Conservation (phyloP, 2,797 vertebrate species). For the Chiroxiphia lanceolata region DNA sequence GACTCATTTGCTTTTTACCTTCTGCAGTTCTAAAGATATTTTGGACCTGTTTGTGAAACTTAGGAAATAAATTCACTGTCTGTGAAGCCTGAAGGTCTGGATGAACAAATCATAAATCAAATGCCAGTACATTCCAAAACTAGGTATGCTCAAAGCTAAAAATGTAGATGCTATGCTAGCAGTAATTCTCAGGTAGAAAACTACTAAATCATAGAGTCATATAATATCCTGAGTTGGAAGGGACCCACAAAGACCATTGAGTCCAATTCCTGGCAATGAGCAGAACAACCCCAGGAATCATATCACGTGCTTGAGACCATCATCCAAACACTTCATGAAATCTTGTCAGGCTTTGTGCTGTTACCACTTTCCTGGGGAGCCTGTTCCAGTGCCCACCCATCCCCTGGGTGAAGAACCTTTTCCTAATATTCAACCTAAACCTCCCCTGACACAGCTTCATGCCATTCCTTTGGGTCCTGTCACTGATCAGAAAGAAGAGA, state of each 20-base stretch:
- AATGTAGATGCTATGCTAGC: neutral
- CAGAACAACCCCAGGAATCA: neutral
- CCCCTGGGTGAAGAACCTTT: neutral
- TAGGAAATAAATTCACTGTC: constrained; percentile 29
- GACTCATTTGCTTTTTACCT: constrained; percentile 35
- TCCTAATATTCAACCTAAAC: neutral
- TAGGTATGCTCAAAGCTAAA: constrained; percentile 16
- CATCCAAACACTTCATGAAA: accelerated
- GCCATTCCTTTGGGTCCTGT: neutral
- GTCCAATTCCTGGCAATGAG: neutral
- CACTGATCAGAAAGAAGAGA: neutral
- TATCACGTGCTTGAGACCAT: accelerated
- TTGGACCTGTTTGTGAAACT: constrained; percentile 12
- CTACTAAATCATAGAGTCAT: neutral
- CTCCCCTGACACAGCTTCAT: neutral
- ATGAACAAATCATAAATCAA: constrained; percentile 52
- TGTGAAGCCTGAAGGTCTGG: constrained; percentile 10
- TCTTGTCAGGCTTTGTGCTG: neutral
- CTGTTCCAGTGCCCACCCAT: accelerated
- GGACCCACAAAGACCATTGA: neutral
- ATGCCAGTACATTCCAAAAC: neutral
- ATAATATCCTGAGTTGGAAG: neutral
- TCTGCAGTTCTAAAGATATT: constrained; percentile 15
- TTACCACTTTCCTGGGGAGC: no score
- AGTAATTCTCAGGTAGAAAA: constrained; percentile 9